Conservation (phyloP, 2,113 vertebrate genomes). For the Pseudopodoces humilis region DNA sequence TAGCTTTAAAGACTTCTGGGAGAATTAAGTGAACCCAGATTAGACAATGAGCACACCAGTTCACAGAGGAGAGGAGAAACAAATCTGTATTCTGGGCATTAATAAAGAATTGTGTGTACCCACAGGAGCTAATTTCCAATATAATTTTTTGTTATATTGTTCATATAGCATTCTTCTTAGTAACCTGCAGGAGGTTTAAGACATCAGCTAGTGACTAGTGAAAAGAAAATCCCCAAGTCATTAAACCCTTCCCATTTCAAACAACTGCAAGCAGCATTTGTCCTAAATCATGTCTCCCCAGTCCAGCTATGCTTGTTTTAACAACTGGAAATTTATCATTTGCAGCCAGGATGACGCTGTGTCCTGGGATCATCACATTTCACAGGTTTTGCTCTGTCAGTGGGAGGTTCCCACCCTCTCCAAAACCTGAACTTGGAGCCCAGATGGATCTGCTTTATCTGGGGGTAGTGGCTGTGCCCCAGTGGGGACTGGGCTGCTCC, state of each 20-base stretch:
- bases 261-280: background rate
- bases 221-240: background rate
- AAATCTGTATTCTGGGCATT: background rate
- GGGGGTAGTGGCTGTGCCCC: background rate
- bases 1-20: background rate
- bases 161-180: background rate
- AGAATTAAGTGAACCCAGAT: background rate
- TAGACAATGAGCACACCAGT: background rate
- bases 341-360: background rate
- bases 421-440: accelerated
- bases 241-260: background rate
- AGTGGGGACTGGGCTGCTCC: background rate
- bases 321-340: background rate
- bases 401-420: background rate
- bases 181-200: background rate
- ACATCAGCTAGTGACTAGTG: background rate
- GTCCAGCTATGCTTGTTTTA: background rate
- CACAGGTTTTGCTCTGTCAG: background rate
- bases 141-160: background rate
- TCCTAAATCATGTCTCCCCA: background rate
- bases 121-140: background rate
- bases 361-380: background rate
- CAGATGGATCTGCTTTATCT: accelerated
- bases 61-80: background rate
- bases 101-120: background rate